Conservation (phyloP, 2,888 invertebrate genomes). For the Pyrochroa serraticornis region DNA sequence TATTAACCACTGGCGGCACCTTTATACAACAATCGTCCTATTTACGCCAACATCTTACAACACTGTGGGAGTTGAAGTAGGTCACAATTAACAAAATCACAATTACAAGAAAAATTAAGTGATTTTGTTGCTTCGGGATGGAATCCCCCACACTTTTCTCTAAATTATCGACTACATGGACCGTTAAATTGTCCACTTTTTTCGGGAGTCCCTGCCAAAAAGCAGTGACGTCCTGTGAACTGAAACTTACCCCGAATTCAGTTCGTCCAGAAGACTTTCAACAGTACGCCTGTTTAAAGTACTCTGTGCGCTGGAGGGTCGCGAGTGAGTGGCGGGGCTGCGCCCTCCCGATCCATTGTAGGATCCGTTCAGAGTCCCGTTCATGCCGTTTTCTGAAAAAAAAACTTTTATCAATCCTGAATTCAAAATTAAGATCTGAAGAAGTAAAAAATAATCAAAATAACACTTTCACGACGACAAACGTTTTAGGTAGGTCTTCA, state of each 20-base stretch:
- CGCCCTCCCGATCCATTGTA: slow-evolving; percentile 51
- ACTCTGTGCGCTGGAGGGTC: slow-evolving; percentile 55
- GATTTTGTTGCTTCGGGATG: background rate
- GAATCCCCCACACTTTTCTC: slow-evolving; percentile 5
- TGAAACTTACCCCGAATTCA: slow-evolving; percentile 75
- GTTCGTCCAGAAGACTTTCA: slow-evolving; percentile 87
- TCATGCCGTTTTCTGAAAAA: slow-evolving; percentile 51
- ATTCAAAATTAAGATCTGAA: background rate
- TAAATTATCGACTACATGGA: slow-evolving; percentile 3
- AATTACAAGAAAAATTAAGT: too few species aligned
- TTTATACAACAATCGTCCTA: background rate
- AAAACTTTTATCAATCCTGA: background rate
- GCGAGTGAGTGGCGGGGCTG: slow-evolving; percentile 51
- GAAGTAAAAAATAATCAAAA: background rate
- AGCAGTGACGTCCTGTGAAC: too few species aligned
- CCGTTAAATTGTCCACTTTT: slow-evolving; percentile 10
- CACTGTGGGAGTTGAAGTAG: background rate
- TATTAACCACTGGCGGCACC: too few species aligned
- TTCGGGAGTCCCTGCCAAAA: too few species aligned
- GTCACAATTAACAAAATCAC: too few species aligned
- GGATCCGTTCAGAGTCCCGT: slow-evolving; percentile 48
- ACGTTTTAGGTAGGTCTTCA: too few species aligned
- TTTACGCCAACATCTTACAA: background rate
- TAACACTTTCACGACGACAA: too few species aligned
- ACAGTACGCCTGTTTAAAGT: slow-evolving; percentile 74